phyloP scores from a whole-genome alignment of 1,140 invertebrate species.

The Apis laboriosa region DNA sequence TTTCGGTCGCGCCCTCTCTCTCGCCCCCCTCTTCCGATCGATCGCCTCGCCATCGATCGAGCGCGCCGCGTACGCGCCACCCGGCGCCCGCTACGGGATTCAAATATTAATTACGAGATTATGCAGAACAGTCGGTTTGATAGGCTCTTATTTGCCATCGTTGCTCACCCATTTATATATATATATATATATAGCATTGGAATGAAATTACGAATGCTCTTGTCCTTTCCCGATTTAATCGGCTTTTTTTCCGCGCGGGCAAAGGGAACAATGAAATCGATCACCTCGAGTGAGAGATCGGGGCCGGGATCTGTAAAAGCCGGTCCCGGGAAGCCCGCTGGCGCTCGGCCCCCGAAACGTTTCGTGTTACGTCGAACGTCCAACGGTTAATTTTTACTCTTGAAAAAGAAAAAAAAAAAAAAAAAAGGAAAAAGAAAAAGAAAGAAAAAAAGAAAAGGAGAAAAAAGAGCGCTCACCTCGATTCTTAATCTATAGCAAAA shows the following conservation, averaged over 20 bases:
- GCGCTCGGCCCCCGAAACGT: slow-evolving; percentile 41
- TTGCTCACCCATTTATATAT: slow-evolving; percentile 1
- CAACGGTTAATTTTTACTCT: slow-evolving; percentile 57
- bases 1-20: slow-evolving; percentile 56
- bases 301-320: background rate
- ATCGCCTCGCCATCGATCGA: too few relatives aligned
- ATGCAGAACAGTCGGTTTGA: background rate
- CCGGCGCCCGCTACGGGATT: slow-evolving; percentile 26
- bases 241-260: background rate
- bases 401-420: background rate
- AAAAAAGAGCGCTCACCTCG: slow-evolving; percentile 52
- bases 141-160: background rate
- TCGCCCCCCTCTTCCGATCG: background rate
- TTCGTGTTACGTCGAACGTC: slow-evolving; percentile 56
- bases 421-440: too few relatives aligned
- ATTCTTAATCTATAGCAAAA: slow-evolving; percentile 69
- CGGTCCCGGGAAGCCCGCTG: background rate
- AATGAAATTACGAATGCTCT: background rate
- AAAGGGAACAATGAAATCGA: slow-evolving; percentile 32
- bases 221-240: background rate
- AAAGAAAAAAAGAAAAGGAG: background rate
- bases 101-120: slow-evolving; percentile 44
- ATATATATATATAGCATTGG: too few relatives aligned
- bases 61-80: background rate
- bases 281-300: background rate